Evolutionary conservation across 2,113 vertebrate genomes (phyloP).

Genomic region (Carettochelys insculpta): DNA sequence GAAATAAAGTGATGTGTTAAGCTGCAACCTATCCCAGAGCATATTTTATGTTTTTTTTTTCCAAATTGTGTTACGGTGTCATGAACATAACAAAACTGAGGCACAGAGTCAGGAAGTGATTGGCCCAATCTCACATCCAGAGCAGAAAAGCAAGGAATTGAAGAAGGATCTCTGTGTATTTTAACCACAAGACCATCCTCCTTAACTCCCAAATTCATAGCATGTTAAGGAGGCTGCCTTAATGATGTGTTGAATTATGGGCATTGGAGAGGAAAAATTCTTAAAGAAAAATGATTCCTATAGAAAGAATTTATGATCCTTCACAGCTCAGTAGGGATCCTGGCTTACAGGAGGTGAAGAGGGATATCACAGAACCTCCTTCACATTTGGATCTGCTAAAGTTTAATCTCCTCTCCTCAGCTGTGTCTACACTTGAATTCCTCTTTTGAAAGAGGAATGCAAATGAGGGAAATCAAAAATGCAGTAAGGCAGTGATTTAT

Average conservation of each 20-base stretch:
- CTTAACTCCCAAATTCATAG: neutral
- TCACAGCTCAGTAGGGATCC: neutral
- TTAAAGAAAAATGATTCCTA: neutral
- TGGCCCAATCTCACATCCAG: neutral
- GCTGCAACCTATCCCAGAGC: neutral
- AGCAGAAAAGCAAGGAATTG: neutral
- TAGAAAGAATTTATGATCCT: neutral
- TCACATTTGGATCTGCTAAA: neutral
- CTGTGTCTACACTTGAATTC: no score
- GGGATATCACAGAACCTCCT: neutral
- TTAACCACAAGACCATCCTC: neutral
- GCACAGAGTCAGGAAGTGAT: neutral
- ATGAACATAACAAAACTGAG: neutral
- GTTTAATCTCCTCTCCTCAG: neutral
- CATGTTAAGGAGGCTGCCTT: neutral
- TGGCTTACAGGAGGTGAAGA: neutral
- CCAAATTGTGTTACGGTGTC: fast-evolving
- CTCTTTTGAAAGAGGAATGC: no score
- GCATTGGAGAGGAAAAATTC: neutral
- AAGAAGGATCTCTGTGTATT: neutral
- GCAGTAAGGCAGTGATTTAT: no score
- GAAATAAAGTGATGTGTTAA: neutral
- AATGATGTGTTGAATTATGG: neutral
- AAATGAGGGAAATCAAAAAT: no score
- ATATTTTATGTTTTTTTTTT: neutral